Base-by-base conservation (phyloP, 2,888 invertebrate species). In the Parnassius glacialis region DNA sequence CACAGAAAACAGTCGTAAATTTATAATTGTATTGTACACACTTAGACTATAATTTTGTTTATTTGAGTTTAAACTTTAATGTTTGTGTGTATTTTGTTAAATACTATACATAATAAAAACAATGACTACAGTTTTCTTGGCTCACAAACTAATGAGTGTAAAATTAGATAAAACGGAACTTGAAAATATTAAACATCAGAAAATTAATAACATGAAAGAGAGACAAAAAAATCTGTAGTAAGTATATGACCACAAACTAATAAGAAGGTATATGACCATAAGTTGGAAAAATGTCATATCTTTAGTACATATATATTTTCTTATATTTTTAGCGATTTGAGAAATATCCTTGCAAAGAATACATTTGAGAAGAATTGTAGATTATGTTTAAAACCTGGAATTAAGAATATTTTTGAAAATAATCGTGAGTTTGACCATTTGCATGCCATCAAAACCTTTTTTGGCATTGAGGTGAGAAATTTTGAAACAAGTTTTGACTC, bases 381-480 rank as follows among this genome's bases (percentile, higher is more conserved):
- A 54, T 48, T 79, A 13, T 79, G 79, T 56, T 64, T 79, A 3
- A 71, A 69, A 34, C 63, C 72, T 10, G 77, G 74, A 13, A 55
- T 61, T 25, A 68, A n/a, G 56, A 70, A 45, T 9, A 69, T 79
- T 59, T 74, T 73, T 64, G 67, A 59, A 20, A 57, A 51, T 12
- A 56, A 61, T 9, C 45, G 63, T n/a, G 70, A 71, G 34, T 68
- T 68, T 66, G 65, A 74, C 61, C 53, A 70, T 58, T 64, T 64
- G 5, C 41, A 61, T 16, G 66, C 59, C 47, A 70, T 78, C 16
- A 73, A 66, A 67, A 56, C 65, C 44, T 69, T 76, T 47, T 65
- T 78, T 51, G 70, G 73, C 0, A 68, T 79, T 64, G 72, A 78
- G 76, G 78, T 79, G 58, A 59, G 12, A 44, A 11, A 43, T 43